Evolutionary conservation across 2,888 invertebrate genomes (phyloP), one percentile per base, ranked within the genome.

Genomic region (Petrolisthes manimaculis): DNA sequence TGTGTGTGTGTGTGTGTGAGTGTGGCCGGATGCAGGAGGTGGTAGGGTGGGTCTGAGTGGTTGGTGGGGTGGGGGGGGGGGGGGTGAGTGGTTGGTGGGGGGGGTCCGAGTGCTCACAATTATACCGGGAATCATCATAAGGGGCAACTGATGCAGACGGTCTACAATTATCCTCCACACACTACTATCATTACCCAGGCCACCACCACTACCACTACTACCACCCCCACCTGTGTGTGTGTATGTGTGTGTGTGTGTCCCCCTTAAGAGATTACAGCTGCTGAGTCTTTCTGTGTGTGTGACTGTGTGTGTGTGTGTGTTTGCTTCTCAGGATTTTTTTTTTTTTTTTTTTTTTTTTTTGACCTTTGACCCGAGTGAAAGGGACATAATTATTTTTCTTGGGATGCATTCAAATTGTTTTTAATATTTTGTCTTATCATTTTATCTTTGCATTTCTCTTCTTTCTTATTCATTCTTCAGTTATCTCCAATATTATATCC

Each of bases 111-210:
- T 18, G 18, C 71, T 6, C 61, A 5, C 71, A 71, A 71, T 71
- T 71, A n/a, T 71, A 71, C 12, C n/a, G 71, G 71, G 71, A 71
- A 71, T 71, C 71, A n/a, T 71, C 61, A 61, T 12, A n/a, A n/a
- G 71, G 18, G 56, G 24, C 37, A 67, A 81, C 61, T 81, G 81
- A 81, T 61, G 21, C 67, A 24, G 14, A 67, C 3, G 81, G 81
- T 24, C 24, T 61, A 67, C 81, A 81, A 81, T 81, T 81, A 81
- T 81, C 81, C 81, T 67, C 80, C 55, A n/a, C n/a, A n/a, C n/a
- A n/a, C n/a, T n/a, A n/a, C n/a, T n/a, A n/a, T n/a, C n/a, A n/a
- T n/a, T n/a, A n/a, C n/a, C n/a, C n/a, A n/a, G n/a, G n/a, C n/a
- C 71, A 61, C 51, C 24, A 61, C 24, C 81, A 61, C 81, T 81